Evolutionary conservation across 2,888 invertebrate genomes (phyloP).

Genomic region (Xestia rhomboidea): DNA sequence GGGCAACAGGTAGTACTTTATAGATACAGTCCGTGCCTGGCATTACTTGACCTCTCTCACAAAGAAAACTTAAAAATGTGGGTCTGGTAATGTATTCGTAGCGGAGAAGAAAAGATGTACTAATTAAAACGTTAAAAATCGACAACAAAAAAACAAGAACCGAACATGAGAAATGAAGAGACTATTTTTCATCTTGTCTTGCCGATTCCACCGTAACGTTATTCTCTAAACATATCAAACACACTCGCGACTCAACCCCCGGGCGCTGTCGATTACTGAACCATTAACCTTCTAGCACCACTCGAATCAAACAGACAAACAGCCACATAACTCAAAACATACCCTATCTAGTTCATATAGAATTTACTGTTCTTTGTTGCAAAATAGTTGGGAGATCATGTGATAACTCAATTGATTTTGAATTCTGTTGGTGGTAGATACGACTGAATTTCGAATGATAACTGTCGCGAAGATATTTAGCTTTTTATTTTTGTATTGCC

Average conservation of each 20-base stretch:
- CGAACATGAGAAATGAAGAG: background rate
- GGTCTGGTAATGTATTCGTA: no score
- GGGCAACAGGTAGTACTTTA: background rate
- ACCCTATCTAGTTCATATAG: constrained; percentile 55
- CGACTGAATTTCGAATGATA: constrained; percentile 51
- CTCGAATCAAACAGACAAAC: constrained; percentile 55
- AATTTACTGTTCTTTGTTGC: constrained; percentile 34
- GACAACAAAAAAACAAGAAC: background rate
- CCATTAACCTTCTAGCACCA: constrained; percentile 82
- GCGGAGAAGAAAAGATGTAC: background rate
- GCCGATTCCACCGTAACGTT: constrained; percentile 57
- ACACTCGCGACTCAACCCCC: constrained; percentile 75
- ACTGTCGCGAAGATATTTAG: constrained; percentile 42
- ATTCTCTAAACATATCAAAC: constrained; percentile 81
- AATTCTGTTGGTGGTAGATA: constrained; percentile 18
- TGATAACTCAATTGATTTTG: constrained; percentile 1
- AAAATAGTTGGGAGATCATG: constrained; percentile 9
- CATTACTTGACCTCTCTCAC: background rate
- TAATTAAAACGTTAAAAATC: background rate
- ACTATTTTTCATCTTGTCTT: background rate
- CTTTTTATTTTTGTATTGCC: constrained; percentile 34
- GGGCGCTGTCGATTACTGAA: constrained; percentile 83
- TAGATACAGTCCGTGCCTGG: background rate
- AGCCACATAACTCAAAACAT: constrained; percentile 54
- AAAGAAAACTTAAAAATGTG: background rate